Percentiles rank a stretch among this genome's conserved stretches.
phyloP scores from a whole-genome alignment of 2,888 invertebrate genomes.

The Phortica magna region DNA sequence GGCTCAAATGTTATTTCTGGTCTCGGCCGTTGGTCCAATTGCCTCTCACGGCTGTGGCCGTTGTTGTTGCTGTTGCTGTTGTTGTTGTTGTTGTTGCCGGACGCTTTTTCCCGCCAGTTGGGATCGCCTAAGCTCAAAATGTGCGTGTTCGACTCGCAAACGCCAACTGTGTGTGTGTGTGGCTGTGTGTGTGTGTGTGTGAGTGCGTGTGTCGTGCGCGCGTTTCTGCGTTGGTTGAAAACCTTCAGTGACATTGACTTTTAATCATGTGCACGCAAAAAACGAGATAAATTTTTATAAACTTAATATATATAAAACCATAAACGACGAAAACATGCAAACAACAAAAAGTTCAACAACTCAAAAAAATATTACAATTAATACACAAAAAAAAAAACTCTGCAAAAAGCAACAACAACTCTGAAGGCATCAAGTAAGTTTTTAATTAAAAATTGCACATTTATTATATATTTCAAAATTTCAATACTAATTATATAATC shows the following conservation, averaged over 20 bases:
- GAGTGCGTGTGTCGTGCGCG: conserved; percentile 7
- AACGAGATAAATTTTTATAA: conserved; percentile 1
- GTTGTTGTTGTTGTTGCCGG: conserved; percentile 25
- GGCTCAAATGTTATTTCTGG: conserved; percentile 69
- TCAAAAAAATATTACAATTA: background rate
- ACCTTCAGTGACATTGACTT: conserved; percentile 33
- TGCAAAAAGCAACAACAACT: background rate
- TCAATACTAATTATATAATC: background rate
- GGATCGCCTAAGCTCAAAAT: conserved; percentile 2
- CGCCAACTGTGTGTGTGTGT: background rate
- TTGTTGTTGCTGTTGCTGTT: conserved; percentile 37
- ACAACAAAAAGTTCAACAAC: background rate
- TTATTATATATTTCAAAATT: too few relatives aligned
- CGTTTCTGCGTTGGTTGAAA: conserved; percentile 7
- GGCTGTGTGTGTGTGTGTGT: background rate
- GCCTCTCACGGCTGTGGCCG: background rate
- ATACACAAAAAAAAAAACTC: background rate
- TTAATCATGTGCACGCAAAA: conserved; percentile 26
- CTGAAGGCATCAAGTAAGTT: background rate
- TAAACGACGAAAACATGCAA: conserved; percentile 11
- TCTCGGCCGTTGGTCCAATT: conserved; percentile 21
- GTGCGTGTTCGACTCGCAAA: background rate
- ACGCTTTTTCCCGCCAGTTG: conserved; percentile 1
- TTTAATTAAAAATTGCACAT: background rate
- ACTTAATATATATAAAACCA: conserved; percentile 4